These are phyloP conservation scores for Crypturellus tataupa DNA, from an alignment of 2,797 vertebrate genomes.

Conservation along the genomic window DNA sequence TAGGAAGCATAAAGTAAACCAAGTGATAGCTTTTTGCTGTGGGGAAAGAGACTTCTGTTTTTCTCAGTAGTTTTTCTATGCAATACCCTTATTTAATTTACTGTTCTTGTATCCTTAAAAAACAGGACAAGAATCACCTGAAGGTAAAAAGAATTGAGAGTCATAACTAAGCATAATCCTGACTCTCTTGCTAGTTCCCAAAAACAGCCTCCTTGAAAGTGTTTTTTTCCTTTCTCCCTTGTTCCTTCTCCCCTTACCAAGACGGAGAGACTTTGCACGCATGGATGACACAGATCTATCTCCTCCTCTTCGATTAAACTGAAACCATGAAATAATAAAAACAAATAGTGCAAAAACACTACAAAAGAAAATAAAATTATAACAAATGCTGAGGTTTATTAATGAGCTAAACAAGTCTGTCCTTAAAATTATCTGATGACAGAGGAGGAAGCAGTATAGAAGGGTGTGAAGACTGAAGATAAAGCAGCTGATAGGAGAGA, in stretches of 20 bases:
- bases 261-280: neutral
- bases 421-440: neutral
- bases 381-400: neutral
- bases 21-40: conserved; percentile 27
- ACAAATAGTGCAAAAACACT: neutral
- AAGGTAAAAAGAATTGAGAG: conserved; percentile 27
- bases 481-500: neutral
- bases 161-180: neutral
- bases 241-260: neutral
- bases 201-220: neutral
- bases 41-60: conserved; percentile 21
- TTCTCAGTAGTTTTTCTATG: conserved; percentile 24
- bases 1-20: conserved; percentile 1
- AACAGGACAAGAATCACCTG: neutral
- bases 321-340: neutral
- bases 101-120: conserved; percentile 22
- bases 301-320: neutral
- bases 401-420: neutral
- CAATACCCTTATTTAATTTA: conserved; percentile 33
- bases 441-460: neutral
- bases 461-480: neutral
- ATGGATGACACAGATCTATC: neutral
- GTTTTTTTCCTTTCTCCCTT: neutral
- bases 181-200: neutral
- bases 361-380: neutral